Base-by-base conservation (phyloP, 2,797 vertebrate species). In the Pipistrellus nathusii region DNA sequence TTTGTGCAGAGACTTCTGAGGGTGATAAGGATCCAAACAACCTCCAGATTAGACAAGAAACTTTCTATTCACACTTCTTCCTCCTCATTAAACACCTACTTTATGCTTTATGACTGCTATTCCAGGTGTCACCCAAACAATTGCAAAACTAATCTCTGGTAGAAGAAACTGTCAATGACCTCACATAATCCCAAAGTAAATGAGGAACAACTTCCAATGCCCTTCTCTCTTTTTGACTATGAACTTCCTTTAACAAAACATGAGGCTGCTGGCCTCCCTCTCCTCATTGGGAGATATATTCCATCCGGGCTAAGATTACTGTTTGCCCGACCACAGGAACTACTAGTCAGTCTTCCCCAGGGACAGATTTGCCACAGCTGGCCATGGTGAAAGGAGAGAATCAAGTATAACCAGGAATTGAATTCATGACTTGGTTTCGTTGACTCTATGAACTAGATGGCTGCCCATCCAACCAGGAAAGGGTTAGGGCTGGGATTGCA, bases 1-100 rank as follows among this genome's bases (percentile, higher is more conserved):
- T 53, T 75, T 95, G 23, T 72, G 91, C 53, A 87, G 87, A 83
- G 41, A 84, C 3, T 85, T 92, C 76, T 90, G 57, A 95, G 27
- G 38, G 57, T 69, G 48, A 90, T 83, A 51, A 96, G 96, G 64
- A 90, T 85, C 75, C 88, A 95, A 93, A 35, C 71, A 51, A 1
- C 2, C 13, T 96, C 77, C 64, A 69, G 72, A 95, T 59, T 68
- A 96, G 25, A 95, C 46, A 83, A 90, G 57, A 57, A 17, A 10
- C 57, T 90, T 94, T 93, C 86, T 94, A 51, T 55, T 95, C 73
- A 92, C 72, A 30, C 27, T 95, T 78, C 41, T 41, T 38, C 32
- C 38, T 71, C 15, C 15, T 84, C 46, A 81, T 76, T n/a, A 94
- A 64, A 91, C 23, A 81, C 5, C 38, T 27, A 12, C 14, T 38